A percentile compares a stretch with the other conserved stretches of the same genome.
These are phyloP conservation scores for Aselliscus stoliczkanus DNA, from an alignment of 2,797 vertebrate species.

Conservation along the genomic window DNA sequence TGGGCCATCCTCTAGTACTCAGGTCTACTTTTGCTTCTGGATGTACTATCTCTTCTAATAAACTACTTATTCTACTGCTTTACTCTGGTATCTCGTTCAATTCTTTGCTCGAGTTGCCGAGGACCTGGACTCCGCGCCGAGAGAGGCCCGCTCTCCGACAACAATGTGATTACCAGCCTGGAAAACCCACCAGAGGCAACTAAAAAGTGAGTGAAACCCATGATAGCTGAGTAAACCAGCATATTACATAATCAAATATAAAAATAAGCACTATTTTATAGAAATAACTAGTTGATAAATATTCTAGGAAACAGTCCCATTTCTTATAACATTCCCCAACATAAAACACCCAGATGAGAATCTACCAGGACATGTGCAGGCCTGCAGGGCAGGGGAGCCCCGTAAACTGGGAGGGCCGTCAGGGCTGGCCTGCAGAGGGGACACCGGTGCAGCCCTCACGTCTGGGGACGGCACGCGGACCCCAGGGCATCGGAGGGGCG, in stretches of 20 bases:
- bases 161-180: background rate
- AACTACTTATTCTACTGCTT: too few relatives aligned
- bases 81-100: too few relatives aligned
- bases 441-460: accelerated
- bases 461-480: background rate
- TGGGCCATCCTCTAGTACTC: too few relatives aligned
- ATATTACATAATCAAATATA: background rate
- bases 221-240: background rate
- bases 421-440: background rate
- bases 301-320: background rate
- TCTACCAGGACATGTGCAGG: background rate
- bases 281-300: background rate
- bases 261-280: background rate
- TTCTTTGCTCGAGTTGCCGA: too few relatives aligned
- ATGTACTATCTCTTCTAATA: too few relatives aligned
- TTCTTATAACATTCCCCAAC: background rate
- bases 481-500: accelerated
- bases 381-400: accelerated
- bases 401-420: too few relatives aligned
- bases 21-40: too few relatives aligned
- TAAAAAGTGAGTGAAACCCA: background rate
- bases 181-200: background rate
- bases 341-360: background rate
- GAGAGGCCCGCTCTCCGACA: too few relatives aligned
- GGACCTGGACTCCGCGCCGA: too few relatives aligned